Evolutionary conservation across 2,888 invertebrate species (phyloP).

Genomic region (Scelioninae gen. 1): DNA sequence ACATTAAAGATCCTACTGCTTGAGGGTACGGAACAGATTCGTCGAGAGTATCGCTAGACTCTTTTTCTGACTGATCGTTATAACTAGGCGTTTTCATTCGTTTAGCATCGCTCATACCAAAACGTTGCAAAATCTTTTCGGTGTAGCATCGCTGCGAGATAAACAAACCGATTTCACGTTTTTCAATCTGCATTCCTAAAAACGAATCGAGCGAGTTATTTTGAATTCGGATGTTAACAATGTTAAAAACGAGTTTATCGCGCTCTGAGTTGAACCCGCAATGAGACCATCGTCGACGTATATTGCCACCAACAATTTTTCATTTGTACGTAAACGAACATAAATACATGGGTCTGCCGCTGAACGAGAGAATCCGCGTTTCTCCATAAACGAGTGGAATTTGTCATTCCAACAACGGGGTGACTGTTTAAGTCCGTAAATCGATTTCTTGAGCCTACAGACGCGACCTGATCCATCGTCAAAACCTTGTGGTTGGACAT

Average conservation of each 20-base stretch:
- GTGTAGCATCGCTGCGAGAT: not conserved
- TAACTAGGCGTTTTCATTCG: constrained; percentile 58
- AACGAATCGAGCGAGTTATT: constrained; percentile 22
- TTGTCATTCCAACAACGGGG: too few species aligned
- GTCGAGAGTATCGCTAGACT: constrained; percentile 36
- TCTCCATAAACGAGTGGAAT: too few species aligned
- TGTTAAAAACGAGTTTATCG: not conserved
- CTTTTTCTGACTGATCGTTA: constrained; percentile 38
- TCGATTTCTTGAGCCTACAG: too few species aligned
- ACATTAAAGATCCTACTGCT: not conserved
- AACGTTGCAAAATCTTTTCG: constrained; percentile 1
- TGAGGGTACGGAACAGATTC: constrained; percentile 55
- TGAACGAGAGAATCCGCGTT: too few species aligned
- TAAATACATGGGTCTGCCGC: not conserved
- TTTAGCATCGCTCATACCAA: constrained; percentile 61
- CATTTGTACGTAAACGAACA: not conserved
- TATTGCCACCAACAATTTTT: not conserved
- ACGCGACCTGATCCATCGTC: too few species aligned
- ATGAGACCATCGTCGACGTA: not conserved
- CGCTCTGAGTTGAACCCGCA: not conserved
- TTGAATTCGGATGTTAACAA: constrained; percentile 1
- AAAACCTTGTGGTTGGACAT: too few species aligned
- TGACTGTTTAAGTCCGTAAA: too few species aligned
- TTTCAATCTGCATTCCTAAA: constrained; percentile 9
- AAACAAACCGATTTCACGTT: constrained; percentile 13